Percentiles rank a stretch among this genome's conserved stretches.
These are phyloP conservation scores for Zhuqinia jingwanae DNA, from an alignment of 2,888 invertebrate species.

Conservation along the genomic window DNA sequence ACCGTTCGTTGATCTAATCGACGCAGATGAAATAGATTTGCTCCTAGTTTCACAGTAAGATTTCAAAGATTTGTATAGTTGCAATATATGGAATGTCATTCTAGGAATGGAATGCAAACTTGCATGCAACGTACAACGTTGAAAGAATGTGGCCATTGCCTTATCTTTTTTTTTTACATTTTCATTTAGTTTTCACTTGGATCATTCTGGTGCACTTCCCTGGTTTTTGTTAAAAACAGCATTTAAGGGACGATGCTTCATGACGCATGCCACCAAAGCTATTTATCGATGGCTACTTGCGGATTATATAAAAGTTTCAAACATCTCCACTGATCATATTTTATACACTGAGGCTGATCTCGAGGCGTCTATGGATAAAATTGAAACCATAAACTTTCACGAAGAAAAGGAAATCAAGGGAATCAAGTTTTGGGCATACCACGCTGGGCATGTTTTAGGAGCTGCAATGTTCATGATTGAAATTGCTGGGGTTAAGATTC, in stretches of 20 bases:
- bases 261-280: conserved; percentile 99
- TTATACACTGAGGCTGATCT: conserved; percentile 98
- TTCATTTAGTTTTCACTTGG: conserved; percentile 93
- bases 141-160: too few relatives aligned
- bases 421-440: conserved; percentile 98
- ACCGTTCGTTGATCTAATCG: conserved; percentile 98
- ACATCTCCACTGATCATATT: conserved; percentile 98
- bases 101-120: too few relatives aligned
- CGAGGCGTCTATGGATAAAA: conserved; percentile 98
- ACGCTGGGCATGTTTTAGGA: conserved; percentile 98
- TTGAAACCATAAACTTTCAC: conserved; percentile 98
- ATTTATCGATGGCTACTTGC: conserved; percentile 99
- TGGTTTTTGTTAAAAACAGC: conserved; percentile 99
- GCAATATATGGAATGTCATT: too few relatives aligned
- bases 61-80: conserved; percentile 10
- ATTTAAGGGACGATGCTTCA: conserved; percentile 98
- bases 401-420: conserved; percentile 99
- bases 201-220: conserved; percentile 98
- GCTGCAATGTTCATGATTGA: conserved; percentile 99
- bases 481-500: conserved; percentile 97
- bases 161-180: not conserved
- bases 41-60: conserved; percentile 95
- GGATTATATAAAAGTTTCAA: conserved; percentile 99
- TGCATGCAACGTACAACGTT: too few relatives aligned
- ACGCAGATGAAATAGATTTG: conserved; percentile 98